Base-by-base conservation (phyloP, 2,113 vertebrate genomes). In the Sula dactylatra region DNA sequence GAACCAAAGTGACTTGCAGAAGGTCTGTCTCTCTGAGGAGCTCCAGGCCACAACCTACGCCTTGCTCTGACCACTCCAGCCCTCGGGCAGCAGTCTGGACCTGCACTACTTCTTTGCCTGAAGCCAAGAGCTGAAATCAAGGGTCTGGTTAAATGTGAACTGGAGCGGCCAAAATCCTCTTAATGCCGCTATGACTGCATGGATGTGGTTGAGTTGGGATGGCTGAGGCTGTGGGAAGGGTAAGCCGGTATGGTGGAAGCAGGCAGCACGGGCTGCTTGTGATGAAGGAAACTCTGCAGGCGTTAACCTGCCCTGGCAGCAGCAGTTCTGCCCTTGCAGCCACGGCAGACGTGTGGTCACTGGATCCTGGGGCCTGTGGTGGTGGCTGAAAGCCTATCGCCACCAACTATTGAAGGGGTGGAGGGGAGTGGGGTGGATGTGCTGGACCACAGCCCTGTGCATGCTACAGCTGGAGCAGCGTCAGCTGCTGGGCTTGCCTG, bases 61-160 rank as follows among this genome's bases (percentile, higher is more conserved):
- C 61, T 55, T 6, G 2, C 50, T 38, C 13, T 0, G 22, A 26
- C 22, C 6, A 0, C 62, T 65, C 20, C 69, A 42, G 15, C 42
- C 78, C 26, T 58, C 5, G 6, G 64, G 20, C 54, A 52, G 42
- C 56, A 36, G 16, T 4, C 65, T n/a, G 66, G 67, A 45, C 29
- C 67, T 55, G 38, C 47, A 21, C 24, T 8, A 2, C 54, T 32
- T 22, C 62, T 44, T 17, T 16, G 5, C 0, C 0, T 6, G 49
- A 44, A 73, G 27, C 82, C 38, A 15, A 22, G 38, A 52, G 34
- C 73, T 72, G 27, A 44, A n/a, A 18, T 47, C 52, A 12, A 54
- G 38, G 50, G 26, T 32, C 24, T 62, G 56, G 8, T 73, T 65
- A 45, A 61, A 62, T 16, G 34, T 58, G 55, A 32, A 7, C 36